These are phyloP conservation scores for Sturmia bella DNA, from an alignment of 2,888 invertebrate genomes.

Conservation along the genomic window DNA sequence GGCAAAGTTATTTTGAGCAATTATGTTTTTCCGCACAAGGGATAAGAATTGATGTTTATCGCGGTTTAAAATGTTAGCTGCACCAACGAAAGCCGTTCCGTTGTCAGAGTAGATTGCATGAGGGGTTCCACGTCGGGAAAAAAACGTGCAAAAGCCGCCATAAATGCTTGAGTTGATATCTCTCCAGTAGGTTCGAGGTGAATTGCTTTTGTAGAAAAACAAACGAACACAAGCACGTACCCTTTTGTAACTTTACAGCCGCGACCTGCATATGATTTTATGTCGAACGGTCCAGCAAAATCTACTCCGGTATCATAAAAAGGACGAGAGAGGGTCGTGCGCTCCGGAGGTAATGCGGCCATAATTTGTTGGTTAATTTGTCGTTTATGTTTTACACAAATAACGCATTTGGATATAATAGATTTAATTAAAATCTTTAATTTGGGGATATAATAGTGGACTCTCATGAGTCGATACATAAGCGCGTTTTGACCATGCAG, in stretches of 20 bases:
- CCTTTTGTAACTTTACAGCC: background rate
- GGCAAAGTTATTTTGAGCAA: background rate
- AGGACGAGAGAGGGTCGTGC: background rate
- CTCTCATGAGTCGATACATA: too few species aligned
- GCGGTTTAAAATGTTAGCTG: background rate
- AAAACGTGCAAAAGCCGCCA: too few species aligned
- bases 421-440: background rate
- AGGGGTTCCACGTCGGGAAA: background rate
- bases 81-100: slow-evolving; percentile 15
- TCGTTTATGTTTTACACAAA: background rate
- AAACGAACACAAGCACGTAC: background rate
- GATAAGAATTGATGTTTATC: background rate
- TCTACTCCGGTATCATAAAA: background rate
- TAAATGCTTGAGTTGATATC: background rate
- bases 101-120: background rate
- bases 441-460: too few species aligned
- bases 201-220: too few species aligned
- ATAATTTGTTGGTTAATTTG: background rate
- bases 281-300: background rate
- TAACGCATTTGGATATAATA: background rate
- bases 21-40: background rate
- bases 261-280: background rate
- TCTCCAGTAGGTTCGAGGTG: too few species aligned
- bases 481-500: background rate
- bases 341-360: background rate